phyloP scores from a whole-genome alignment of 92 coral and sea anemone species.

The Metridium senile region DNA sequence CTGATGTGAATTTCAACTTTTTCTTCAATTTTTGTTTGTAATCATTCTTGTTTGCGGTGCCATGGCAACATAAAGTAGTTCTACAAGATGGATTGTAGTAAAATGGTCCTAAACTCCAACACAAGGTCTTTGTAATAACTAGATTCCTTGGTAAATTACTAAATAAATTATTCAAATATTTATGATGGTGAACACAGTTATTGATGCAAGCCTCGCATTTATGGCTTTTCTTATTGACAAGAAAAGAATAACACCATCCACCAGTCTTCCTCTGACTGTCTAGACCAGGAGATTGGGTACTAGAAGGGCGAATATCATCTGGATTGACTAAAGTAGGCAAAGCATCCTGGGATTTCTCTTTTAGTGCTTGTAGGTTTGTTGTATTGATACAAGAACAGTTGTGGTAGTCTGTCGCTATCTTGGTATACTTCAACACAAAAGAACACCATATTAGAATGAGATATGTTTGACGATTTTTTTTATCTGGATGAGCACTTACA shows the following conservation, averaged over 20 bases:
- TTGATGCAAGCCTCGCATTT: neutral
- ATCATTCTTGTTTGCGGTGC: neutral
- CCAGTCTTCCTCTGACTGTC: neutral
- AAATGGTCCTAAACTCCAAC: constrained; percentile 13
- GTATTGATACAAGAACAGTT: constrained; percentile 66
- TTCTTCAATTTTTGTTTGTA: neutral
- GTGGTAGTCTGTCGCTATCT: constrained; percentile 63
- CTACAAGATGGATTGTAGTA: constrained; percentile 4
- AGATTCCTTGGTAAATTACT: constrained; percentile 10
- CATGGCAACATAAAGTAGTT: constrained; percentile 16
- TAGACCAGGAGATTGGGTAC: constrained; percentile 2
- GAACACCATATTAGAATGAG: no score
- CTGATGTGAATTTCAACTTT: constrained; percentile 5
- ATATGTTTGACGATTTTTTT: no score
- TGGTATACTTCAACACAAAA: constrained; percentile 53
- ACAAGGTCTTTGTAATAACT: neutral
- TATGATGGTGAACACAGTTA: constrained; percentile 23
- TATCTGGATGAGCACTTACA: no score
- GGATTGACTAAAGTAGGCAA: constrained; percentile 3
- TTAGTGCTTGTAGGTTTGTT: constrained; percentile 1
- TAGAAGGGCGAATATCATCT: constrained; percentile 15
- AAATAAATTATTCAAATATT: constrained; percentile 15
- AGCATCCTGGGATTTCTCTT: neutral
- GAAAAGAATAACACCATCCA: constrained; percentile 6
- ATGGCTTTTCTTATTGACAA: neutral